These are phyloP conservation scores for Callyntrura guangdongensis DNA, from an alignment of 2,888 invertebrate species.

Conservation along the genomic window DNA sequence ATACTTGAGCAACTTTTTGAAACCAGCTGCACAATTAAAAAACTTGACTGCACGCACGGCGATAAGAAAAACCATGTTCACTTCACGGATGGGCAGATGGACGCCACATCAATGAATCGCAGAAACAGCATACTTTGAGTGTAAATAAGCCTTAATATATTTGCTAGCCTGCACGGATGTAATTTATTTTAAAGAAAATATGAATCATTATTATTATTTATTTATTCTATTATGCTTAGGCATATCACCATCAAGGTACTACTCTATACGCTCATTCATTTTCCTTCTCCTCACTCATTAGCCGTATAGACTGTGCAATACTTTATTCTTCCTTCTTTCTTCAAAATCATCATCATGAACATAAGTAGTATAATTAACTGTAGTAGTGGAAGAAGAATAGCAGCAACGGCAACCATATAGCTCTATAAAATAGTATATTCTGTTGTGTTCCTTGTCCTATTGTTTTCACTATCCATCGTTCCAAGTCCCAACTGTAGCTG, in stretches of 20 bases:
- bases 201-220: conserved; percentile 20
- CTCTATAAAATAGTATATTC: background rate
- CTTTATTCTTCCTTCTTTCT: conserved; percentile 26
- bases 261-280: background rate
- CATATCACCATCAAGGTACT: conserved; percentile 25
- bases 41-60: too few species aligned
- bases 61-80: too few species aligned
- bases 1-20: too few species aligned
- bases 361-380: conserved; percentile 20
- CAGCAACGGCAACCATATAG: background rate
- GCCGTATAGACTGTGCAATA: conserved; percentile 42
- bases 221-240: conserved; percentile 10
- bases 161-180: conserved; percentile 47
- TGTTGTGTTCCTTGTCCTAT: background rate
- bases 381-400: too few species aligned
- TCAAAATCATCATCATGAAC: conserved; percentile 40
- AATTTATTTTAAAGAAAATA: conserved; percentile 50
- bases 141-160: background rate
- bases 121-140: too few species aligned
- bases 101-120: too few species aligned
- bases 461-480: too few species aligned
- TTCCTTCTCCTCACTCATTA: conserved; percentile 48
- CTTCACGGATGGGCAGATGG: too few species aligned
- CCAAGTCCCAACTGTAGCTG: too few species aligned
- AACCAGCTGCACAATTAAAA: too few species aligned